These are phyloP conservation scores for Spheniscus humboldti DNA, from an alignment of 2,797 vertebrate species.

Conservation along the genomic window DNA sequence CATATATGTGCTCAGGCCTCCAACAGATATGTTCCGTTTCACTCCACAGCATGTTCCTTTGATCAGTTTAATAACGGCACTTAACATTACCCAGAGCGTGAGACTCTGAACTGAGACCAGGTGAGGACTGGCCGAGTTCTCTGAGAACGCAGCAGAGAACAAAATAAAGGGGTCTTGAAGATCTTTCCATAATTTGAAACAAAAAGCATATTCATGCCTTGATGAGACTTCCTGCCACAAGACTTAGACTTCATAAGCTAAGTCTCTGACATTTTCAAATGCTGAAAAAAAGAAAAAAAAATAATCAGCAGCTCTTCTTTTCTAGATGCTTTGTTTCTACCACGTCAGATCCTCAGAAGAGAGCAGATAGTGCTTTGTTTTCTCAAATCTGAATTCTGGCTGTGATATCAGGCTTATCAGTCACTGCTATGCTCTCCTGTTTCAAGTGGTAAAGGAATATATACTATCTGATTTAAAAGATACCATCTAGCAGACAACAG, in stretches of 20 bases:
- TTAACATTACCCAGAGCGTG: rapidly evolving
- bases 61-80: background rate
- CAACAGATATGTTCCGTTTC: background rate
- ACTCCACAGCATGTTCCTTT: background rate
- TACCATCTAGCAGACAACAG: background rate
- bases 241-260: background rate
- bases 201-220: background rate
- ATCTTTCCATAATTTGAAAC: background rate
- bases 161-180: background rate
- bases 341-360: background rate
- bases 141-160: background rate
- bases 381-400: background rate
- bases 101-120: background rate
- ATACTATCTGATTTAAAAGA: background rate
- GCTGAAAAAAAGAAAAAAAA: background rate
- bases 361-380: background rate
- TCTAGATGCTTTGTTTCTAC: background rate
- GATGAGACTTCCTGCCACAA: background rate
- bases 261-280: background rate
- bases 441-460: background rate
- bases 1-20: background rate
- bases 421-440: background rate
- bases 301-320: background rate
- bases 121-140: background rate
- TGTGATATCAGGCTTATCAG: background rate